A percentile compares a stretch with the other conserved stretches of the same genome.
These are phyloP conservation scores for Orchestes rusci DNA, from an alignment of 2,888 invertebrate species.

Conservation along the genomic window DNA sequence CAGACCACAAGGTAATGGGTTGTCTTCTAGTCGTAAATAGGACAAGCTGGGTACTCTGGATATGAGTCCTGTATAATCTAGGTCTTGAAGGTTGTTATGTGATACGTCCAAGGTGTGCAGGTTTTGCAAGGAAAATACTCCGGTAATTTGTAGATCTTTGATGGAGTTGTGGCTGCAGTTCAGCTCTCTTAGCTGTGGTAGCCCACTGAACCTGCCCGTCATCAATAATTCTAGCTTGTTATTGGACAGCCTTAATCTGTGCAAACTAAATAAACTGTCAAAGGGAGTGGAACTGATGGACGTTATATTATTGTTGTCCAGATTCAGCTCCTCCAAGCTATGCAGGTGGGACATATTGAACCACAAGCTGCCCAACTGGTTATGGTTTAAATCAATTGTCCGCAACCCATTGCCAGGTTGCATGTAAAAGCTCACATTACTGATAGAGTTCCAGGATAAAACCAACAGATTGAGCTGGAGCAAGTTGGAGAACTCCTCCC, in stretches of 20 bases:
- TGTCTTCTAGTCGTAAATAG: conserved; percentile 35
- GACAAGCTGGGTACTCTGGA: conserved; percentile 36
- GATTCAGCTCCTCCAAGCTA: conserved; percentile 34
- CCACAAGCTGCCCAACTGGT: conserved; percentile 32
- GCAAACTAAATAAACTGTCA: conserved; percentile 32
- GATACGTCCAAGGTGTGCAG: conserved; percentile 40
- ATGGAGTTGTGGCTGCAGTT: conserved; percentile 38
- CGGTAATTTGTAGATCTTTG: conserved; percentile 32
- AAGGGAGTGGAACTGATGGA: conserved; percentile 32
- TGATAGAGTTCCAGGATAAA: conserved; percentile 32
- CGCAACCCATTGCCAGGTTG: conserved; percentile 29
- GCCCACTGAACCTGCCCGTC: conserved; percentile 36
- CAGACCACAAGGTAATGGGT: conserved; percentile 37
- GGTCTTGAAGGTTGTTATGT: conserved; percentile 34
- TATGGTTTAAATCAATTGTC: conserved; percentile 34
- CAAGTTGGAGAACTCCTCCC: conserved; percentile 34
- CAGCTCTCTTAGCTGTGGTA: conserved; percentile 37
- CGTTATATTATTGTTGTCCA: conserved; percentile 34
- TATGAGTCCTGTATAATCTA: conserved; percentile 38
- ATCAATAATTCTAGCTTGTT: conserved; percentile 35
- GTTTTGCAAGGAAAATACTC: conserved; percentile 36
- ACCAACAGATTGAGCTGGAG: conserved; percentile 32
- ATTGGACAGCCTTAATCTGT: conserved; percentile 32
- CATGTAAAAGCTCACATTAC: conserved; percentile 24
- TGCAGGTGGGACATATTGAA: conserved; percentile 23